Conservation (phyloP, 2,888 invertebrate species). For the Plagodis dolabraria region DNA sequence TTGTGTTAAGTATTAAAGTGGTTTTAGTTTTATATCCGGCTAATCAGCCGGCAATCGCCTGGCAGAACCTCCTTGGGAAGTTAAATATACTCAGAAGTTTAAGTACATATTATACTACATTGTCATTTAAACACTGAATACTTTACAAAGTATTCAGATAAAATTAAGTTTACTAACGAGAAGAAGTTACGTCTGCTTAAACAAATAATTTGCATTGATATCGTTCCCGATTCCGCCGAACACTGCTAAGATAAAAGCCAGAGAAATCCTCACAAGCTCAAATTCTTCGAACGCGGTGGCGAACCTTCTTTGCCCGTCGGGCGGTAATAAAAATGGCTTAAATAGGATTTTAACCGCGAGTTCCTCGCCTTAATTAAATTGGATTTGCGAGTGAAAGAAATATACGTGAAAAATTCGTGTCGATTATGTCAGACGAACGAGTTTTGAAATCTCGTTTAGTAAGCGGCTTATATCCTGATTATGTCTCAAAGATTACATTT, state of each 20-base stretch:
- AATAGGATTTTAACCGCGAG: slow-evolving; percentile 84
- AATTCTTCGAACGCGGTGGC: slow-evolving; percentile 79
- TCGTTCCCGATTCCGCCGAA: slow-evolving; percentile 69
- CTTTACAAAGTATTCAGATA: no score
- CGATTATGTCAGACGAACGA: slow-evolving; percentile 78
- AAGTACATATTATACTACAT: no score
- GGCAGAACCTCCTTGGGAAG: no score
- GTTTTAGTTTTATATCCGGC: no score
- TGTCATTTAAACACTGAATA: no score
- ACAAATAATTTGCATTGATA: slow-evolving; percentile 75
- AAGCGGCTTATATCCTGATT: slow-evolving; percentile 63
- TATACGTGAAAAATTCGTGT: slow-evolving; percentile 83
- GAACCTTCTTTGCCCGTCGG: slow-evolving; percentile 81
- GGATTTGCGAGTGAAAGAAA: slow-evolving; percentile 83
- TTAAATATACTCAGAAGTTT: no score
- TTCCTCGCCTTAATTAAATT: slow-evolving; percentile 84
- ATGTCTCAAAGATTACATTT: slow-evolving; percentile 60
- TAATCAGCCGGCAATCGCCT: no score
- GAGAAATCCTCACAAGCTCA: slow-evolving; percentile 75
- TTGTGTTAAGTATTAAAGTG: no score
- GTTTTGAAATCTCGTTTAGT: slow-evolving; percentile 72
- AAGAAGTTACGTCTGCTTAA: slow-evolving; percentile 36
- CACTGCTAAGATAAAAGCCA: slow-evolving; percentile 74
- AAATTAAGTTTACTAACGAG: no score
- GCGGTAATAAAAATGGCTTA: slow-evolving; percentile 85